Conservation (phyloP, 2,113 vertebrate species). For the Dasyornis broadbenti region DNA sequence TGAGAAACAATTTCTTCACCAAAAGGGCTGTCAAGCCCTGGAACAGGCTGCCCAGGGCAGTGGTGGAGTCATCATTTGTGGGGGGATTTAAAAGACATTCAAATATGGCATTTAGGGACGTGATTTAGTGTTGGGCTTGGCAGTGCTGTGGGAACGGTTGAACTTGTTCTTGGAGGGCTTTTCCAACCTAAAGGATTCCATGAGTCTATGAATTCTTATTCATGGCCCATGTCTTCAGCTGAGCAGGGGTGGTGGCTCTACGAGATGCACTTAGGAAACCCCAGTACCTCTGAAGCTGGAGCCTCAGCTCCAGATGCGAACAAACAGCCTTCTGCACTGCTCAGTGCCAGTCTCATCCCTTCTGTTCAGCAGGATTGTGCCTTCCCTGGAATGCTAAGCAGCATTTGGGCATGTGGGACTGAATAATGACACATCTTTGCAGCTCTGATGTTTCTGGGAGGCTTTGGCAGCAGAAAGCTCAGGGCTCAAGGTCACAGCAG, state of each 20-base stretch:
- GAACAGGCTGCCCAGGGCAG: neutral
- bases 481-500: neutral
- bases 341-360: neutral
- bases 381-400: slow-evolving; percentile 22
- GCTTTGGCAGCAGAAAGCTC: neutral
- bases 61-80: fast-evolving
- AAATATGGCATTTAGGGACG: neutral
- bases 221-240: neutral
- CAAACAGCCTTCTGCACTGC: neutral
- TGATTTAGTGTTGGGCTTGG: neutral
- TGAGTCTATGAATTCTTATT: neutral
- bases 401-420: neutral
- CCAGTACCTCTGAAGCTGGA: neutral
- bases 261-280: neutral
- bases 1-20: neutral
- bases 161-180: neutral
- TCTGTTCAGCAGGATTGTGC: neutral
- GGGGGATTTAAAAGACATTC: neutral
- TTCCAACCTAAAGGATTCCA: neutral
- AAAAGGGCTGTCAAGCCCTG: neutral
- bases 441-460: neutral
- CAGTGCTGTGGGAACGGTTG: neutral
- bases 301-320: neutral
- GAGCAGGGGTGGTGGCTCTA: neutral
- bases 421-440: neutral